Evolutionary conservation across 2,888 invertebrate species (phyloP).

Genomic region (Phragmatobia fuliginosa): DNA sequence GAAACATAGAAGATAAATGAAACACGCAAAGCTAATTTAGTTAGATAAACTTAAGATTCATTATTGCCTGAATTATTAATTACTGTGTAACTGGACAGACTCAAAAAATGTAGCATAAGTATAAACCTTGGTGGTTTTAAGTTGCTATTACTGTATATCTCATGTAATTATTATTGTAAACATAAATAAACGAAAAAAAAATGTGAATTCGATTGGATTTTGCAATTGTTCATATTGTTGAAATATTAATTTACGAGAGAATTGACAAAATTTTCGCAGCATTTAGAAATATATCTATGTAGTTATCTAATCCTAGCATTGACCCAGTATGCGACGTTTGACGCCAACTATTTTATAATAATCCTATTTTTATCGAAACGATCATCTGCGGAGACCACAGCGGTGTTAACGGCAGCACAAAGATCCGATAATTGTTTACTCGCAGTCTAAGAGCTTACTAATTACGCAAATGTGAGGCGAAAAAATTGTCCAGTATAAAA

Average conservation of each 20-base stretch:
- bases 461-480: conserved; percentile 57
- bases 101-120: too few species aligned
- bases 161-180: too few species aligned
- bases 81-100: too few species aligned
- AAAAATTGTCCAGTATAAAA: conserved; percentile 59
- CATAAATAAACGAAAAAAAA: too few species aligned
- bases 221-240: not conserved
- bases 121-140: too few species aligned
- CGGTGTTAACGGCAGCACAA: conserved; percentile 23
- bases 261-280: conserved; percentile 11
- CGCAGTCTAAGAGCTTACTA: conserved; percentile 34
- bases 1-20: too few species aligned
- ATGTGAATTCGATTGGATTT: too few species aligned
- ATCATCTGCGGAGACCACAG: conserved; percentile 10
- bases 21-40: too few species aligned
- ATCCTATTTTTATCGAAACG: conserved; percentile 30
- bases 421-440: conserved; percentile 13
- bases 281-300: conserved; percentile 27
- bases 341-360: conserved; percentile 26
- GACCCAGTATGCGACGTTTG: conserved; percentile 36
- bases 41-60: not conserved
- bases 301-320: conserved; percentile 34
- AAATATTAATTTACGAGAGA: not conserved
- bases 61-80: not conserved
- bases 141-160: too few species aligned